A percentile compares a stretch with the other conserved stretches of the same genome.
Conservation (phyloP, 2,888 invertebrate species). For the Diloba caeruleocephala region DNA sequence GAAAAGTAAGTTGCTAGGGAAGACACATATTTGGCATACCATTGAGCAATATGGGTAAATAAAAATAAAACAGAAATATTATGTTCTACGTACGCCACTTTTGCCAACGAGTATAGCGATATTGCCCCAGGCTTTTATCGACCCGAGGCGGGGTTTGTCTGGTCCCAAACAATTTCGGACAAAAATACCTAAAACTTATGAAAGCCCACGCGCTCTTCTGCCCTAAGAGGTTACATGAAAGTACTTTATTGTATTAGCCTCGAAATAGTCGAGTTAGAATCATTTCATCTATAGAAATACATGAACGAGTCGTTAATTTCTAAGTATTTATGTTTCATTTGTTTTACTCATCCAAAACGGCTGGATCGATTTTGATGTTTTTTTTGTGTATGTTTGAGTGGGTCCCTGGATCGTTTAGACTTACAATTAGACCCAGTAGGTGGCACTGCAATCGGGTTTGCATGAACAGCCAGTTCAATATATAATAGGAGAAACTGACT, state of each 20-base stretch:
- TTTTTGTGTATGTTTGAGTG: too few relatives aligned
- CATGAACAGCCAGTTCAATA: too few relatives aligned
- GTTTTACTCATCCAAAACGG: too few relatives aligned
- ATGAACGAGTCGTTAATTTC: too few relatives aligned
- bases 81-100: slow-evolving; percentile 8
- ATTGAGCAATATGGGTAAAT: slow-evolving; percentile 36
- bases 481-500: too few relatives aligned
- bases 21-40: slow-evolving; percentile 35
- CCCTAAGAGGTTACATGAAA: slow-evolving; percentile 32
- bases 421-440: too few relatives aligned
- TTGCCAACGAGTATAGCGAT: slow-evolving; percentile 9
- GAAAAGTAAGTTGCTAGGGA: slow-evolving; percentile 12
- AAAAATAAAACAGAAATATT: slow-evolving; percentile 40
- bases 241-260: slow-evolving; percentile 49
- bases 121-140: slow-evolving; percentile 19
- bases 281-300: slow-evolving; percentile 2
- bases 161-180: slow-evolving; percentile 18
- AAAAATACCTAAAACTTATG: slow-evolving; percentile 27
- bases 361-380: too few relatives aligned
- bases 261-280: slow-evolving; percentile 28
- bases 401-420: too few relatives aligned
- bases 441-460: too few relatives aligned
- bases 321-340: too few relatives aligned
- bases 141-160: slow-evolving; percentile 8
- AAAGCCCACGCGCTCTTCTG: slow-evolving; percentile 30